These are phyloP conservation scores for Tetramorium simillimum DNA, from an alignment of 1,140 invertebrate species.

Conservation along the genomic window DNA sequence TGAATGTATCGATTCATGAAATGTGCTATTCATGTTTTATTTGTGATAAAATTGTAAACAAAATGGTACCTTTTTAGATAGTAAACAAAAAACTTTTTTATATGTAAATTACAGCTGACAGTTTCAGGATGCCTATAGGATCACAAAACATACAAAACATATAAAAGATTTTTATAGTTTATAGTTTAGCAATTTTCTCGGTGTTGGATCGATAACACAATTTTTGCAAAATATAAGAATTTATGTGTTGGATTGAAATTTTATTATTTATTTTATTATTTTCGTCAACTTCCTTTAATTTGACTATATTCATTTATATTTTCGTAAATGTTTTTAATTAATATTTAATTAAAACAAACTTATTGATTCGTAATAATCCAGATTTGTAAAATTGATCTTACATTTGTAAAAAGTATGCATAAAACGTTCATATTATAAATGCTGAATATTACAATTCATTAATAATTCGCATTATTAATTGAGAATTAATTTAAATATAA, in stretches of 20 bases:
- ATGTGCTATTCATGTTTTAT: not conserved
- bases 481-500: slow-evolving; percentile 42
- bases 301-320: not conserved
- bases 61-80: not conserved
- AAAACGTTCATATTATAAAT: slow-evolving; percentile 40
- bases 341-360: slow-evolving; percentile 29
- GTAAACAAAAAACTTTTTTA: not conserved
- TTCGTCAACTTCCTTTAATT: not conserved
- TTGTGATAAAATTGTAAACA: not conserved
- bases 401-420: slow-evolving; percentile 19
- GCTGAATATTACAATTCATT: slow-evolving; percentile 27
- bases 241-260: not conserved
- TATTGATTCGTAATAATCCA: slow-evolving; percentile 7
- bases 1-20: not conserved
- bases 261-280: not conserved
- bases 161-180: not conserved
- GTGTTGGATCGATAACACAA: not conserved
- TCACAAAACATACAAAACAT: not conserved
- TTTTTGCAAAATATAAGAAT: not conserved
- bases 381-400: slow-evolving; percentile 16
- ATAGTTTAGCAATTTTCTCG: not conserved
- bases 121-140: not conserved
- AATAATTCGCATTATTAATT: slow-evolving; percentile 48
- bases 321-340: slow-evolving; percentile 6
- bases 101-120: not conserved